Evolutionary conservation across 2,888 invertebrate genomes (phyloP).

Genomic region (Eupithecia subfuscata): DNA sequence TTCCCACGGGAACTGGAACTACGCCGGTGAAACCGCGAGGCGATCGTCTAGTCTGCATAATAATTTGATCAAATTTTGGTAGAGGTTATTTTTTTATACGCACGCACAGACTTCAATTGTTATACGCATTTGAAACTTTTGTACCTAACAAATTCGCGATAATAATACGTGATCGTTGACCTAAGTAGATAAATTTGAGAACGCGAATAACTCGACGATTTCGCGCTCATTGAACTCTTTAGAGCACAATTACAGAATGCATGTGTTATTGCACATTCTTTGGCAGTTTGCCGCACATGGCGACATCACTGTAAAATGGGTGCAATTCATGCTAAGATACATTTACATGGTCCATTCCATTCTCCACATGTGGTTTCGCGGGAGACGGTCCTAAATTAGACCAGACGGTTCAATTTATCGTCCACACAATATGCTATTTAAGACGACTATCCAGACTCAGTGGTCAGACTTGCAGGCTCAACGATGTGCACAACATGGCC

Average conservation of each 20-base stretch:
- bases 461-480: neutral
- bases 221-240: constrained; percentile 50
- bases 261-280: constrained; percentile 43
- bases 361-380: constrained; percentile 25
- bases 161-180: constrained; percentile 39
- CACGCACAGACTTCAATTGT: neutral
- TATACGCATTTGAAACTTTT: neutral
- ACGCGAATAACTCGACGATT: constrained; percentile 46
- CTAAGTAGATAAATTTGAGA: constrained; percentile 36
- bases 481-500: neutral
- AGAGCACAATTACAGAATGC: constrained; percentile 47
- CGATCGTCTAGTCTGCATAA: too few species aligned
- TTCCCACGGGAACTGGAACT: too few species aligned
- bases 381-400: constrained; percentile 28
- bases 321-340: constrained; percentile 45
- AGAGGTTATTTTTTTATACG: neutral
- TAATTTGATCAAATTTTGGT: too few species aligned
- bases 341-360: constrained; percentile 36
- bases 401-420: constrained; percentile 3
- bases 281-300: constrained; percentile 57
- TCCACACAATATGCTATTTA: neutral
- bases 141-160: constrained; percentile 24
- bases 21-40: too few species aligned
- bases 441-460: neutral
- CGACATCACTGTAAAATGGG: constrained; percentile 52